Percentiles rank a stretch among this genome's conserved stretches.
phyloP scores from a whole-genome alignment of 2,888 invertebrate species.

The Linnaemya vulpina region DNA sequence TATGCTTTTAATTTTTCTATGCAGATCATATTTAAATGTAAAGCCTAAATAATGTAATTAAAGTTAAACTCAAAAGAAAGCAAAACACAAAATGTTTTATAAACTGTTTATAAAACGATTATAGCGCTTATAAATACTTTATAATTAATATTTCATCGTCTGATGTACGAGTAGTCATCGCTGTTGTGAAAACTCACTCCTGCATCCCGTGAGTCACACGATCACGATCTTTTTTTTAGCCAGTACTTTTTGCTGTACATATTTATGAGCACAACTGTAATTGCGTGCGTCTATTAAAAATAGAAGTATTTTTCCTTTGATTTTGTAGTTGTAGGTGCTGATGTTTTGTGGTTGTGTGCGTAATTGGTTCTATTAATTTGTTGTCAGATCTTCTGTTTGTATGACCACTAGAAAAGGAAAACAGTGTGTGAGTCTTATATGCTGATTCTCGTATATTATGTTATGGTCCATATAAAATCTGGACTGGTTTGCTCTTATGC shows the following conservation, averaged over 20 bases:
- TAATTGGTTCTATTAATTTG: neutral
- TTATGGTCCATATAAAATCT: neutral
- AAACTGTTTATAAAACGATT: too few species aligned
- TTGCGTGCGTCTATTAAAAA: neutral
- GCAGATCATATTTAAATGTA: too few species aligned
- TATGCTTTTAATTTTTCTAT: too few species aligned
- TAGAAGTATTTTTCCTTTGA: neutral
- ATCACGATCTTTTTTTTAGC: neutral
- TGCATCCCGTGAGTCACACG: too few species aligned
- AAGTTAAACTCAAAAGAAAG: too few species aligned
- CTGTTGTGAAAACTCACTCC: too few species aligned
- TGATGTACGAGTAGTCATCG: too few species aligned
- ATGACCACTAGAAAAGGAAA: constrained; percentile 7
- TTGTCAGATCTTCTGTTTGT: neutral
- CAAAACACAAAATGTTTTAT: too few species aligned
- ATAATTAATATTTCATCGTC: too few species aligned
- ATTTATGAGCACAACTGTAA: neutral
- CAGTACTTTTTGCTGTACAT: neutral
- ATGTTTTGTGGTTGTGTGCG: neutral
- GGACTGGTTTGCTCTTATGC: too few species aligned
- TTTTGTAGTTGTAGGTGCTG: constrained; percentile 2
- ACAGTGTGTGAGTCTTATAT: constrained; percentile 10
- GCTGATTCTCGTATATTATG: neutral
- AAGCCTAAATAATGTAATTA: too few species aligned
- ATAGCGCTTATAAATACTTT: too few species aligned